These are phyloP conservation scores for Nezara viridula DNA, from an alignment of 2,888 invertebrate species.

Conservation along the genomic window DNA sequence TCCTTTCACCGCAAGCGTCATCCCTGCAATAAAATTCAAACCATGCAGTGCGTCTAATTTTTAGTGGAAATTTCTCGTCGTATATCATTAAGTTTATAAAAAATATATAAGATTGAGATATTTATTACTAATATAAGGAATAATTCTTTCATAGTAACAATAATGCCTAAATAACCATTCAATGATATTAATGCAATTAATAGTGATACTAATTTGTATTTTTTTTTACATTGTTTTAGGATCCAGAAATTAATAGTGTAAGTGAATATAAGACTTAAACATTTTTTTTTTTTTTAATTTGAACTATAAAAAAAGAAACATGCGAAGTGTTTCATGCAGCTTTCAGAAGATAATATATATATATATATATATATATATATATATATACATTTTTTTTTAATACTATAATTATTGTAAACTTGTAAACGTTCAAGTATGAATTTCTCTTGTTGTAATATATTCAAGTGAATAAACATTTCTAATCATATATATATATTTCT, in stretches of 20 bases:
- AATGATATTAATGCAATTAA: neutral
- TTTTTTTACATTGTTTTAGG: neutral
- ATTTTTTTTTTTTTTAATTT: neutral
- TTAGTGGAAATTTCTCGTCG: neutral
- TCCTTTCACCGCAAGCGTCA: conserved; percentile 9
- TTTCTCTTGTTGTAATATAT: neutral
- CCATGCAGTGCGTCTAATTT: conserved; percentile 23
- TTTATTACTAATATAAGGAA: neutral
- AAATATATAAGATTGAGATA: neutral
- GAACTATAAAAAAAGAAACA: neutral
- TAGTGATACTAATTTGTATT: neutral
- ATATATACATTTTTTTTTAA: no score
- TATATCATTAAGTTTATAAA: neutral
- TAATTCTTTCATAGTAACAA: neutral
- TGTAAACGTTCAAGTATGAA: neutral
- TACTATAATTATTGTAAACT: neutral
- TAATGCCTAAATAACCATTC: neutral
- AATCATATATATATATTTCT: neutral
- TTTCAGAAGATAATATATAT: neutral
- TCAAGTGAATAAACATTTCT: neutral
- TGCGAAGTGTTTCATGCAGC: neutral
- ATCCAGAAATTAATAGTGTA: no score
- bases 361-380: no score
- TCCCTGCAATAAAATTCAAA: neutral
- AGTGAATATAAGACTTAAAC: no score